A percentile compares a stretch with the other conserved stretches of the same genome.
Evolutionary conservation across 2,888 invertebrate genomes (phyloP).

Genomic region (Aelia acuminata): DNA sequence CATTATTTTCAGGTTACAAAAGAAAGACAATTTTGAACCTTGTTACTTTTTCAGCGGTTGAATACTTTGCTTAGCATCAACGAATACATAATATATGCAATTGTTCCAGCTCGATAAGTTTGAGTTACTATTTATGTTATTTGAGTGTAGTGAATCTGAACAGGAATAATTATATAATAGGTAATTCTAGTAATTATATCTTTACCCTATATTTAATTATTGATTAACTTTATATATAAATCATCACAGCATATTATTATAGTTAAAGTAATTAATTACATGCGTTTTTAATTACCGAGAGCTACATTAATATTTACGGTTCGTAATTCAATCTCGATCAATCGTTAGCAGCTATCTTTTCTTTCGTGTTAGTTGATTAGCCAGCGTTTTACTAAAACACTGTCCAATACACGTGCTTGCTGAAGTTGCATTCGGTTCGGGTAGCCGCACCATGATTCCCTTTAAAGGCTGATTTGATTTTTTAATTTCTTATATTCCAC

Average conservation of each 20-base stretch:
- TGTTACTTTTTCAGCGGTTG: not conserved
- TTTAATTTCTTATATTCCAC: not conserved
- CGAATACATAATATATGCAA: not conserved
- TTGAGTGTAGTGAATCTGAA: no score
- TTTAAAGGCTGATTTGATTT: not conserved
- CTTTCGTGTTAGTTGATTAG: not conserved
- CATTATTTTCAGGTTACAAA: not conserved
- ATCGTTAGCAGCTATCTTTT: not conserved
- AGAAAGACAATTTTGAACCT: not conserved
- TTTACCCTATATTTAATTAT: no score
- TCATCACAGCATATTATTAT: no score
- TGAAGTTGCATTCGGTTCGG: not conserved
- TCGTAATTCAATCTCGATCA: not conserved
- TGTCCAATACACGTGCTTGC: not conserved
- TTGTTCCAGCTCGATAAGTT: no score
- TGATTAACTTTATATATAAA: no score
- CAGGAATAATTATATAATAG: no score
- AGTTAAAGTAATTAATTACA: no score
- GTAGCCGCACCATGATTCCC: not conserved
- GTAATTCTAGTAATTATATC: no score
- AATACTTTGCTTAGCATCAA: not conserved
- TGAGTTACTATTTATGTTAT: no score
- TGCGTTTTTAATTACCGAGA: no score
- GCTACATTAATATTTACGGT: no score
- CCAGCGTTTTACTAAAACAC: not conserved